Conservation (phyloP, 2,797 vertebrate genomes). For the Hephaestus fuliginosus region DNA sequence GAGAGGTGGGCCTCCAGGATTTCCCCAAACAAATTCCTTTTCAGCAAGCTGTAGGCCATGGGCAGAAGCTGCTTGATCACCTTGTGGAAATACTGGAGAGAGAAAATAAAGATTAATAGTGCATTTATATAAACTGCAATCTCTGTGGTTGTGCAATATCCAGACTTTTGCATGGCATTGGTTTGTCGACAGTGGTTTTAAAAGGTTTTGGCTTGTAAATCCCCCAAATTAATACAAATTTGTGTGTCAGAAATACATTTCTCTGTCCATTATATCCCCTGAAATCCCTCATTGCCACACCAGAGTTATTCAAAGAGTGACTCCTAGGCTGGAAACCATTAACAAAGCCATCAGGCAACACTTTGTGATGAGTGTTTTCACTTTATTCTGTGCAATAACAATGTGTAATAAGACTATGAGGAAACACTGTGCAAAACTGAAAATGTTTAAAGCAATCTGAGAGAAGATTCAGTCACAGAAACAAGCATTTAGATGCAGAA, state of each 20-base stretch:
- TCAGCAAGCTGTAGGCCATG: constrained; percentile 93
- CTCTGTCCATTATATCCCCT: not conserved
- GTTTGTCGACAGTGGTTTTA: not conserved
- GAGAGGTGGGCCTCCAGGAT: constrained; percentile 92
- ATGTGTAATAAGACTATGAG: not conserved
- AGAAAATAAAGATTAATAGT: constrained; percentile 26
- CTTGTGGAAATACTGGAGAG: constrained; percentile 91
- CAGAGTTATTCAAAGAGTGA: not conserved
- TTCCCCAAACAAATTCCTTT: constrained; percentile 91
- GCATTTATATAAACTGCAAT: not conserved
- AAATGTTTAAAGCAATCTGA: not conserved
- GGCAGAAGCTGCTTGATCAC: constrained; percentile 93
- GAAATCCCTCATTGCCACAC: not conserved
- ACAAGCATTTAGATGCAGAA: not conserved
- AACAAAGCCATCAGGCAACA: not conserved
- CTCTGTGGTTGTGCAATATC: not conserved
- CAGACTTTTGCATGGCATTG: not conserved
- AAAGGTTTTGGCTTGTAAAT: not conserved
- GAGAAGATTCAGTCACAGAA: not conserved
- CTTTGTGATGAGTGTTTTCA: not conserved
- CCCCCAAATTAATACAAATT: not conserved
- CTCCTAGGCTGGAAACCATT: not conserved
- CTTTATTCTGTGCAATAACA: not conserved
- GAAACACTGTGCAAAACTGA: not conserved
- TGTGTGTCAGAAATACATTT: not conserved